These are phyloP conservation scores for Aegithalos caudatus DNA, from an alignment of 2,113 vertebrate genomes.

Conservation along the genomic window DNA sequence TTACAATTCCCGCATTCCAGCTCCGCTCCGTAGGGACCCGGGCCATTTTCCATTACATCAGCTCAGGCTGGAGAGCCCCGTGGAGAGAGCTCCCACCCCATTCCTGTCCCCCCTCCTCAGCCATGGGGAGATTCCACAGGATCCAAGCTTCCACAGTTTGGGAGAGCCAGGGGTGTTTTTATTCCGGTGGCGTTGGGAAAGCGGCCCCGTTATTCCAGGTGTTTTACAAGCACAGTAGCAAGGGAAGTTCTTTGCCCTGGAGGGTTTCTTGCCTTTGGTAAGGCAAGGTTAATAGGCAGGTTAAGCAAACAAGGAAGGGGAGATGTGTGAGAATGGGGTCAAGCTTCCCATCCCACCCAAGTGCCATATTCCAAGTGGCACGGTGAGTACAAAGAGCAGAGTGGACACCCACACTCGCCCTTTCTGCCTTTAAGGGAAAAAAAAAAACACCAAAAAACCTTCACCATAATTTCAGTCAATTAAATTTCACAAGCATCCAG, in stretches of 20 bases:
- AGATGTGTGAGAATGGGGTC: neutral
- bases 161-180: neutral
- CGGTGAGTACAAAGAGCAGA: neutral
- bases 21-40: neutral
- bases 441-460: neutral
- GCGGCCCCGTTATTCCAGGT: neutral
- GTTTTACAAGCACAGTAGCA: conserved; percentile 36
- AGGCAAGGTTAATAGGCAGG: conserved; percentile 38
- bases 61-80: neutral
- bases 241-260: neutral
- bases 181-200: neutral
- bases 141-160: neutral
- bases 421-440: neutral
- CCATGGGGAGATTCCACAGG: neutral
- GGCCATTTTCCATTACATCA: conserved; percentile 55
- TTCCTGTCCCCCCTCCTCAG: neutral
- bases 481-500: conserved; percentile 31
- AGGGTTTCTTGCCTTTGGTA: conserved; percentile 10
- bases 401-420: neutral
- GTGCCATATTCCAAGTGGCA: neutral
- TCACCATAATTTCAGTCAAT: neutral
- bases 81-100: neutral
- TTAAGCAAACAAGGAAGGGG: conserved; percentile 16
- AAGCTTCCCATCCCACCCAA: neutral
- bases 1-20: neutral